phyloP scores from a whole-genome alignment of 2,888 invertebrate genomes.

The Euphydryas editha region DNA sequence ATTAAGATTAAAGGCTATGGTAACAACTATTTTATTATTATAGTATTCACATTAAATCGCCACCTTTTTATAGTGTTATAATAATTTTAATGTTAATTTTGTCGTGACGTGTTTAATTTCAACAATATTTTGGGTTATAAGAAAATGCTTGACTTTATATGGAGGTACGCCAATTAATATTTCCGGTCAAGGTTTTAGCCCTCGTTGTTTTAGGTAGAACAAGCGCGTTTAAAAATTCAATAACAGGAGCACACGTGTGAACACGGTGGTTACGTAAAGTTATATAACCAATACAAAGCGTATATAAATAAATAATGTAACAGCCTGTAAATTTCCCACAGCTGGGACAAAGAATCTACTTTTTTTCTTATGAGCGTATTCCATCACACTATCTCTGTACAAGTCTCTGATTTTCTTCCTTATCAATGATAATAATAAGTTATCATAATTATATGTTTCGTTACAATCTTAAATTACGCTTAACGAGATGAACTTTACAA shows the following conservation, averaged over 20 bases:
- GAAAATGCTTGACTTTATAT: background rate
- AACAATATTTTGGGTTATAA: background rate
- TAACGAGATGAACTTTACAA: no score
- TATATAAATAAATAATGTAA: background rate
- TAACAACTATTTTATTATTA: slow-evolving; percentile 6
- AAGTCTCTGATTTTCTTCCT: no score
- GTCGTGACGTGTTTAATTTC: background rate
- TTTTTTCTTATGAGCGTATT: no score
- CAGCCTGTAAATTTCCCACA: no score
- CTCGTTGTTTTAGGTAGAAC: slow-evolving; percentile 11
- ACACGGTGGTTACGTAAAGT: background rate
- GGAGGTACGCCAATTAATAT: slow-evolving; percentile 22
- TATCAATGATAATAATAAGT: no score
- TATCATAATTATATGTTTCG: no score
- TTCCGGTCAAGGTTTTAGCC: slow-evolving; percentile 23
- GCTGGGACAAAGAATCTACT: no score
- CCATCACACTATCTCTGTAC: no score
- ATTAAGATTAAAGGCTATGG: background rate
- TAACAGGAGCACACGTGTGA: slow-evolving; percentile 3
- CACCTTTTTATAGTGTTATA: background rate
- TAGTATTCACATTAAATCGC: background rate
- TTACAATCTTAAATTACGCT: no score
- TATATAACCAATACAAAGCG: background rate
- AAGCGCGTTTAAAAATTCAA: slow-evolving; percentile 6
- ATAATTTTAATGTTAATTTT: background rate